Conservation (phyloP, 2,113 vertebrate species). For the Syngnathus floridae region DNA sequence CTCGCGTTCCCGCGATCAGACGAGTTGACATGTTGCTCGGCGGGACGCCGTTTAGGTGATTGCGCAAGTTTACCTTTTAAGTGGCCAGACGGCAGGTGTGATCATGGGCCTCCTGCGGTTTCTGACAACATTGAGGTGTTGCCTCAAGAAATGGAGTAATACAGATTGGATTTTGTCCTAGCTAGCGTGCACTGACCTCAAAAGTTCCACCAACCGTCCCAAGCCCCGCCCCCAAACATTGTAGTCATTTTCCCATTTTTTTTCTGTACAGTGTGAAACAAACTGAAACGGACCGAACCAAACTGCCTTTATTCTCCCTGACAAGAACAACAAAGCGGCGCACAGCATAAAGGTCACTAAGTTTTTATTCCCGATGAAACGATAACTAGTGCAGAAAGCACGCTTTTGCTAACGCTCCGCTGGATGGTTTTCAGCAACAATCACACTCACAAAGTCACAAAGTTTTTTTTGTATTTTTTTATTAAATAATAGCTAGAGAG, state of each 20-base stretch:
- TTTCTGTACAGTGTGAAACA: neutral
- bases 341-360: neutral
- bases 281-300: neutral
- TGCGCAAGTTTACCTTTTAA: conserved; percentile 19
- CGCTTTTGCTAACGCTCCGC: conserved; percentile 1
- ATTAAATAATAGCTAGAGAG: neutral
- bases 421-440: neutral
- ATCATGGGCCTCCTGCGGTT: conserved; percentile 35
- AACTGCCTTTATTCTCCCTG: conserved; percentile 1
- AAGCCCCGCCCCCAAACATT: no score
- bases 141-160: neutral
- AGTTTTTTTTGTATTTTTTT: neutral
- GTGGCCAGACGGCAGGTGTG: conserved; percentile 38
- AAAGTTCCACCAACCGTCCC: no score
- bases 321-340: conserved; percentile 5
- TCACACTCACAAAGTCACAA: neutral
- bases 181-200: neutral
- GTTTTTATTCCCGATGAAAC: neutral
- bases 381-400: conserved; percentile 1
- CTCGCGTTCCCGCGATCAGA: neutral
- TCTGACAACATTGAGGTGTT: neutral
- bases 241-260: neutral
- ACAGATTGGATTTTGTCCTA: neutral
- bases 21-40: conserved; percentile 10
- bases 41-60: conserved; percentile 34